These are phyloP conservation scores for Orius insidiosus DNA, from an alignment of 1,140 invertebrate species.

Conservation along the genomic window DNA sequence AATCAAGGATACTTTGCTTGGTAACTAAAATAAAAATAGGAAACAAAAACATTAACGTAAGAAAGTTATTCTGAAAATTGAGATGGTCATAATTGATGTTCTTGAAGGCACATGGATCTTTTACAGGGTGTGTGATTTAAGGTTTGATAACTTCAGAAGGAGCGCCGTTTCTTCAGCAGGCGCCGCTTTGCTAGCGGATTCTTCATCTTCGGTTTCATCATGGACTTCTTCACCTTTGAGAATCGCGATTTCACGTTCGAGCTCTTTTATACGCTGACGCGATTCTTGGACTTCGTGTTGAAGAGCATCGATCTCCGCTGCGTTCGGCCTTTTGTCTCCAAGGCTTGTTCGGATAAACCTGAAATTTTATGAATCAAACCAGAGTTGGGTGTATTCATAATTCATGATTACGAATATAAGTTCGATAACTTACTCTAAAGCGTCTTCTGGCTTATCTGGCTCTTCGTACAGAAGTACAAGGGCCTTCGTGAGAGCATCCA, in stretches of 20 bases:
- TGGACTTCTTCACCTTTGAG: conserved; percentile 26
- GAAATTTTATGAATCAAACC: too few species aligned
- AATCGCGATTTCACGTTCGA: conserved; percentile 37
- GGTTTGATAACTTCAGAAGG: too few species aligned
- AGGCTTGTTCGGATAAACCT: conserved; percentile 33
- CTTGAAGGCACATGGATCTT: too few species aligned
- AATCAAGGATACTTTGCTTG: too few species aligned
- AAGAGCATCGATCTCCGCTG: conserved; percentile 25
- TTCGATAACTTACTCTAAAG: conserved; percentile 59
- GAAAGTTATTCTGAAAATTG: too few species aligned
- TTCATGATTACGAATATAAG: too few species aligned
- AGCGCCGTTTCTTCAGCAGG: neutral
- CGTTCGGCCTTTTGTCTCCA: conserved; percentile 24
- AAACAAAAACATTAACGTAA: too few species aligned
- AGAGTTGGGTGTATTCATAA: too few species aligned
- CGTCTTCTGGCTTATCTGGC: conserved; percentile 76
- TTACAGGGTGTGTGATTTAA: too few species aligned
- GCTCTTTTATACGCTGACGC: conserved; percentile 32
- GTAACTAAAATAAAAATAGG: too few species aligned
- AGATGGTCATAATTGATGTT: too few species aligned
- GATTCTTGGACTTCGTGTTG: conserved; percentile 36
- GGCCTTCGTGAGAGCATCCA: conserved; percentile 79
- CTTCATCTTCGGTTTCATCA: neutral
- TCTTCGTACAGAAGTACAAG: conserved; percentile 80
- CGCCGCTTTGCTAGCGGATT: neutral